Evolutionary conservation across 2,888 invertebrate species (phyloP).

Genomic region (Cryptocheilus praepositus): DNA sequence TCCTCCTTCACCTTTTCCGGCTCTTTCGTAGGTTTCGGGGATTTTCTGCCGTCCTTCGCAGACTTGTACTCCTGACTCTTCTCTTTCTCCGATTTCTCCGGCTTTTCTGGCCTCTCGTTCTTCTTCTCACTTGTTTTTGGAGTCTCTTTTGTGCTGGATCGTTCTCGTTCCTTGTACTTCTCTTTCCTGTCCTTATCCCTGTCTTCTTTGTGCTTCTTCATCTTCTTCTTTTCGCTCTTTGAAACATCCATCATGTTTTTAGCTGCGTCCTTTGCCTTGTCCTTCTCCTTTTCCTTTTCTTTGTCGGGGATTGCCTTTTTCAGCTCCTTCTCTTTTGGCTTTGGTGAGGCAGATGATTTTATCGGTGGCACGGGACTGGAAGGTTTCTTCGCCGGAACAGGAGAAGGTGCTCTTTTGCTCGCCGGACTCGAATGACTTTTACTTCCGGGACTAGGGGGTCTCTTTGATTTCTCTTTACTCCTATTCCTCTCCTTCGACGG

Average conservation of each 20-base stretch:
- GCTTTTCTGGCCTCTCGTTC: constrained; percentile 80
- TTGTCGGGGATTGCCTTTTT: constrained; percentile 66
- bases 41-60: constrained; percentile 72
- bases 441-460: constrained; percentile 73
- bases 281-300: constrained; percentile 71
- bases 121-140: constrained; percentile 76
- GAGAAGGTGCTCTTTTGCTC: constrained; percentile 63
- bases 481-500: constrained; percentile 77
- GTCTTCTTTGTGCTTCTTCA: constrained; percentile 79
- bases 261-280: constrained; percentile 75
- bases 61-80: constrained; percentile 76
- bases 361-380: constrained; percentile 62
- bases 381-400: constrained; percentile 69
- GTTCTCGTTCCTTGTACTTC: constrained; percentile 74
- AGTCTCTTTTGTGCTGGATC: constrained; percentile 75
- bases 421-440: constrained; percentile 68
- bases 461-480: constrained; percentile 76
- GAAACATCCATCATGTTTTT: constrained; percentile 76
- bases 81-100: constrained; percentile 80
- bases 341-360: constrained; percentile 64
- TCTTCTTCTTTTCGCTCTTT: constrained; percentile 76
- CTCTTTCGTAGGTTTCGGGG: constrained; percentile 64
- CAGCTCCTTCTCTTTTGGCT: constrained; percentile 68
- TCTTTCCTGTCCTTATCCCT: constrained; percentile 78
- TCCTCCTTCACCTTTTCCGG: constrained; percentile 69